Base-by-base conservation (phyloP, 2,888 invertebrate genomes). In the Clostera curtula region DNA sequence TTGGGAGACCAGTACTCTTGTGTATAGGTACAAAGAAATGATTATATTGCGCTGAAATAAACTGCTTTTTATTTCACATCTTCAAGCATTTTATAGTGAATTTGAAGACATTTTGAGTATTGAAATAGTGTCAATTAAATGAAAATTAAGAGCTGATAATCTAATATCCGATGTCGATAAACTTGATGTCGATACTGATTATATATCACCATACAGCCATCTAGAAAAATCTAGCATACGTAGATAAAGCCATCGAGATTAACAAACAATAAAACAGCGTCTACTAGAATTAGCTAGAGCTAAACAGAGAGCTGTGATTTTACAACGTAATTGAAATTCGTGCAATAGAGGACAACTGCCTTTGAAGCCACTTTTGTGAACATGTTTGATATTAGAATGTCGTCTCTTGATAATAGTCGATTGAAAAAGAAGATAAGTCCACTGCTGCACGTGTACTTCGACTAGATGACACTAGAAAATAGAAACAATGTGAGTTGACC, bases 21-120 rank as follows among this genome's bases (percentile, higher is more conserved):
- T 75, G 76, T 74, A 65, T 76, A 76, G 70, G 79, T 79, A 82
- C 80, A 80, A 80, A 82, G 76, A 75, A 76, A 75, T 49, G 74
- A 80, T 74, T 80, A 80, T 76, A 80, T 69, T 75, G 73, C 66
- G 76, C 76, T 77, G 71, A 75, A 67, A 49, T 63, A 60, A 41
- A 24, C 28, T 11, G 27, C 39, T 49, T 49, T 53, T 69, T 56
- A 40, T 49, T 48, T 34, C 12, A 4, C 21, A 19, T 34, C 36
- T 27, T 1, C n/a, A n/a, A n/a, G n/a, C n/a, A n/a, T n/a, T n/a
- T n/a, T n/a, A n/a, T n/a, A n/a, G n/a, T n/a, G n/a, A n/a, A n/a
- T n/a, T n/a, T n/a, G n/a, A n/a, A n/a, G n/a, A n/a, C n/a, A n/a
- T n/a, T n/a, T n/a, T n/a, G n/a, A n/a, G n/a, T n/a, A n/a, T n/a